phyloP scores from a whole-genome alignment of 2,888 invertebrate genomes.

The Orthosia gracilis region DNA sequence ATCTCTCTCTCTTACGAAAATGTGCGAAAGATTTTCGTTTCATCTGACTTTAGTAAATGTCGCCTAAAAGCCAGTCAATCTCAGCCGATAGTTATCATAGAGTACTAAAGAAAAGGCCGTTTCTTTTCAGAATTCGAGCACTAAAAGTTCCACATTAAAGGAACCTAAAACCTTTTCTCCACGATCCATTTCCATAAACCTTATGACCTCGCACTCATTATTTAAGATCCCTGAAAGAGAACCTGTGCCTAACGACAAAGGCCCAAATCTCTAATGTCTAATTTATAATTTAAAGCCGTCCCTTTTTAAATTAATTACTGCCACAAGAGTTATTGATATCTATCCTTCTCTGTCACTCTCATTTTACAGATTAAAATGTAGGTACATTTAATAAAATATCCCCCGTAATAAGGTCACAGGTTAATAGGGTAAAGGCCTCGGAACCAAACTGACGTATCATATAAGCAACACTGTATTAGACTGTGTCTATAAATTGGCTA shows the following conservation, averaged over 20 bases:
- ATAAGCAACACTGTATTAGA: slow-evolving; percentile 25
- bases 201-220: slow-evolving; percentile 53
- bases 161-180: slow-evolving; percentile 16
- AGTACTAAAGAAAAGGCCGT: not conserved
- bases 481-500: slow-evolving; percentile 28
- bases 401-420: slow-evolving; percentile 78
- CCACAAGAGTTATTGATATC: slow-evolving; percentile 67
- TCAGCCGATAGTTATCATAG: not conserved
- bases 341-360: slow-evolving; percentile 67
- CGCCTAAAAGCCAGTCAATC: not conserved
- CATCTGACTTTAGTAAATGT: not conserved
- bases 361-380: slow-evolving; percentile 69
- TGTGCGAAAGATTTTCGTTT: not conserved
- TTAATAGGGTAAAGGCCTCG: slow-evolving; percentile 74
- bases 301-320: slow-evolving; percentile 69
- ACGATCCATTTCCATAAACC: slow-evolving; percentile 50
- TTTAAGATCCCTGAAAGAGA: slow-evolving; percentile 53
- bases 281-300: slow-evolving; percentile 64
- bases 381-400: slow-evolving; percentile 66
- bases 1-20: not conserved
- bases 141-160: not conserved
- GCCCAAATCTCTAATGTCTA: slow-evolving; percentile 57
- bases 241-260: slow-evolving; percentile 45
- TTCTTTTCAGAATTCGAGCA: not conserved
- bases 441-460: slow-evolving; percentile 49